These are phyloP conservation scores for Eurytemora carolleeae DNA, from an alignment of 1,140 invertebrate species.

Conservation along the genomic window DNA sequence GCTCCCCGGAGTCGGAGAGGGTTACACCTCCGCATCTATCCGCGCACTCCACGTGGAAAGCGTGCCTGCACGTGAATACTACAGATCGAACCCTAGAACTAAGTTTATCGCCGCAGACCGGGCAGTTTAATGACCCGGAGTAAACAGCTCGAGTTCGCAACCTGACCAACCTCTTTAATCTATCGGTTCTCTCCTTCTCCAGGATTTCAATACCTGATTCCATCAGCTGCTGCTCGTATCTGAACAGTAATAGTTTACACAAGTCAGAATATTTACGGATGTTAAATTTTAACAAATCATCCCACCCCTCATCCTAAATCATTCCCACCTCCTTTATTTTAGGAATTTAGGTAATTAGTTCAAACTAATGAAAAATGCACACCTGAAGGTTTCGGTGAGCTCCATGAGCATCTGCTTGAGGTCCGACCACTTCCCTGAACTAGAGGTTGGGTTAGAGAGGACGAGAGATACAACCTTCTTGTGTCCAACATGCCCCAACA, in stretches of 20 bases:
- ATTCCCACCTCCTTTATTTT: no score
- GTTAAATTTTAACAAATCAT: no score
- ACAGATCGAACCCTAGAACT: background rate
- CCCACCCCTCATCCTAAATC: no score
- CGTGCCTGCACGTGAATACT: background rate
- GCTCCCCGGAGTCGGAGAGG: background rate
- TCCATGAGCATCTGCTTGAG: background rate
- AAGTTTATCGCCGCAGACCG: background rate
- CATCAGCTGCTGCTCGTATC: background rate
- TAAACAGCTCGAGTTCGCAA: no score
- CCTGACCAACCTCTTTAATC: no score
- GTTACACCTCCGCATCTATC: background rate
- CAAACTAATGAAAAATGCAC: no score
- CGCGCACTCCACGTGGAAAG: background rate
- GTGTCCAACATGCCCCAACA: background rate
- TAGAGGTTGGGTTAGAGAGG: background rate
- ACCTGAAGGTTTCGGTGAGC: background rate
- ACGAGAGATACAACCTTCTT: background rate
- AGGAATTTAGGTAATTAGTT: no score
- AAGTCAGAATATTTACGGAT: no score
- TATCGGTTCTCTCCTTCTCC: background rate
- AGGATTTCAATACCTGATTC: background rate
- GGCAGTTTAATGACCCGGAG: no score
- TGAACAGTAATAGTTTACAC: no score
- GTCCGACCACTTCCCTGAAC: background rate